Percentiles rank a stretch among this genome's conserved stretches.
Conservation (phyloP, 2,113 vertebrate genomes). For the Orientallactaga bullata region DNA sequence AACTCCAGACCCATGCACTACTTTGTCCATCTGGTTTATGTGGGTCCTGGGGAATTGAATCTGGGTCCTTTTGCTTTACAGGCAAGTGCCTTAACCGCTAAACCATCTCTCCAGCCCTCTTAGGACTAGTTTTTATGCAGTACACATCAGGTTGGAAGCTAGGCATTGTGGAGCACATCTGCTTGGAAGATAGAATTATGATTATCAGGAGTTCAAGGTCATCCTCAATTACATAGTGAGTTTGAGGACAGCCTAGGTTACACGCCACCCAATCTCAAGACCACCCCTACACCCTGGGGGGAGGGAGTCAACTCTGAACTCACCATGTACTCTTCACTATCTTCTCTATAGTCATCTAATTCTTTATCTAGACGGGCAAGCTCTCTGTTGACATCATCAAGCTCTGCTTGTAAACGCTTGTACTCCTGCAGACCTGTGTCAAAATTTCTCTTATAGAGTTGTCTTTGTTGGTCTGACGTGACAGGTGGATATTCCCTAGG, state of each 20-base stretch:
- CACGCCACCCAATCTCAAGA: not conserved
- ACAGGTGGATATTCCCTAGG: constrained; percentile 88
- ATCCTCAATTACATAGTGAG: not conserved
- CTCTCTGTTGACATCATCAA: constrained; percentile 89
- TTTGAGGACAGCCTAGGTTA: not conserved
- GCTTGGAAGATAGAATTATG: no score
- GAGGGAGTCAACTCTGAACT: constrained; percentile 26
- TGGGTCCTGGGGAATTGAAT: no score
- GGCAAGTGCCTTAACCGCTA: no score
- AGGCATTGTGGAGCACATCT: no score
- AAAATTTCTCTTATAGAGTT: constrained; percentile 90
- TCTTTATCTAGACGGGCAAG: constrained; percentile 86
- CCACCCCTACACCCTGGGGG: no score
- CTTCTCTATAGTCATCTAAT: constrained; percentile 86
- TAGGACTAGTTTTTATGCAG: no score
- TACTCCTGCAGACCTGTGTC: constrained; percentile 90
- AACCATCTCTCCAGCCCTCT: no score
- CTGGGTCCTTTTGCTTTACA: no score
- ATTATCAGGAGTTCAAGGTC: no score
- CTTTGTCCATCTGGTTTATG: no score
- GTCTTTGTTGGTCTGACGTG: constrained; percentile 86
- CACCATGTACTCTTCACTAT: constrained; percentile 90
- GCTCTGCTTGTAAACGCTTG: constrained; percentile 88
- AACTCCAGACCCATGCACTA: no score
- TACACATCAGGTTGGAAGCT: no score